Conservation (phyloP, 2,113 vertebrate genomes). For the Pterocles orientalis region DNA sequence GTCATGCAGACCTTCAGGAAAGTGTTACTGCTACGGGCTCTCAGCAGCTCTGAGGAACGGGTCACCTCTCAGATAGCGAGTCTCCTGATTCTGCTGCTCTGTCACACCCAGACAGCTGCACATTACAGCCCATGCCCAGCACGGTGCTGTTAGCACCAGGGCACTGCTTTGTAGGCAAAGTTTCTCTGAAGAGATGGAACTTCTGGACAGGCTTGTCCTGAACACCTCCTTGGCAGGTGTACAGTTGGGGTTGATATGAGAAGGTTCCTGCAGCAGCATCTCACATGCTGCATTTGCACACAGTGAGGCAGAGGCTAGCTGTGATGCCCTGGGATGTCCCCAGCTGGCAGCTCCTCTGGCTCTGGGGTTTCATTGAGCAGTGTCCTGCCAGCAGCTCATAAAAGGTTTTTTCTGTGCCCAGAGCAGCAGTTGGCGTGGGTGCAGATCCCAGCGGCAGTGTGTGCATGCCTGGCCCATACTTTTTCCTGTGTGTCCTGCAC, state of each 20-base stretch:
- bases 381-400: neutral
- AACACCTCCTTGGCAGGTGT: neutral
- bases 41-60: neutral
- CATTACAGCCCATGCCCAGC: accelerated
- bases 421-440: neutral
- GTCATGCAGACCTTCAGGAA: neutral
- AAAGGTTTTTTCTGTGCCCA: neutral
- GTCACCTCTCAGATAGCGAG: neutral
- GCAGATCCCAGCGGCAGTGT: neutral
- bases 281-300: neutral
- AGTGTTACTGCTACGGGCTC: neutral
- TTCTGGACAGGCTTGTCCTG: neutral
- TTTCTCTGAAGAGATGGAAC: neutral
- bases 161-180: neutral
- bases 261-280: neutral
- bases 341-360: neutral
- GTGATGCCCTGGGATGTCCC: neutral
- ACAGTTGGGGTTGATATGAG: neutral
- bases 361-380: neutral
- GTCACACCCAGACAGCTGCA: neutral
- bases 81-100: neutral
- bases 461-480: neutral
- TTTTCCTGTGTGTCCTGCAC: neutral
- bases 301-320: neutral
- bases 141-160: accelerated